Conservation (phyloP, 2,113 vertebrate genomes). For the Erinaceus europaeus region DNA sequence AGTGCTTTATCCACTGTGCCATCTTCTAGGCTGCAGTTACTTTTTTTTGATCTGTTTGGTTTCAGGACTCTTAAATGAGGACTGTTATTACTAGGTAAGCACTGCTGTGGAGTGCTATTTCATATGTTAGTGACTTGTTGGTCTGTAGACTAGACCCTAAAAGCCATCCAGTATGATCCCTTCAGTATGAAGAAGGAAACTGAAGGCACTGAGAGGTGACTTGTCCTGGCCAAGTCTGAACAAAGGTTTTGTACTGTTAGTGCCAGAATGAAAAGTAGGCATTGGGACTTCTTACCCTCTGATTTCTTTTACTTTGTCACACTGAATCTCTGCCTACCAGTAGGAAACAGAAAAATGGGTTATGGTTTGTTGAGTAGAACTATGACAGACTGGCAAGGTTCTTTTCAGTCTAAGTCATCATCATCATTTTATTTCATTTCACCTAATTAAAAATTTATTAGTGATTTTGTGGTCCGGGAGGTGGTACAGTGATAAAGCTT, state of each 20-base stretch:
- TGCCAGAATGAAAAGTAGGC: background rate
- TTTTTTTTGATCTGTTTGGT: background rate
- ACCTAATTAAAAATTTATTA: too few relatives aligned
- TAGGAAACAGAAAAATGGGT: background rate
- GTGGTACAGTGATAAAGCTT: too few relatives aligned
- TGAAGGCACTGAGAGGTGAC: background rate
- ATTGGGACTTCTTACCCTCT: background rate
- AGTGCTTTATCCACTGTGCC: background rate
- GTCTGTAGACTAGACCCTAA: background rate
- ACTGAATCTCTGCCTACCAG: background rate
- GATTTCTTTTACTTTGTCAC: background rate
- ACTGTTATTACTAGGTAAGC: background rate
- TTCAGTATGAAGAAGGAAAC: background rate
- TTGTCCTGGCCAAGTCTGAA: background rate
- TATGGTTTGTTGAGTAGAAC: background rate
- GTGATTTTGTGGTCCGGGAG: too few relatives aligned
- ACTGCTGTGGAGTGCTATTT: background rate
- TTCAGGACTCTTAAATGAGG: background rate
- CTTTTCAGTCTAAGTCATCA: too few relatives aligned
- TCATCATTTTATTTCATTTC: too few relatives aligned
- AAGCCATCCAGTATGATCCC: background rate
- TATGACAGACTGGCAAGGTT: background rate
- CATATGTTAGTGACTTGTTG: background rate
- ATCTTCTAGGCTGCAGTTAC: background rate
- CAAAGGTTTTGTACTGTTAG: background rate